These are phyloP conservation scores for Paratrypauchen microcephalus DNA, from an alignment of 2,797 vertebrate genomes.

Conservation along the genomic window DNA sequence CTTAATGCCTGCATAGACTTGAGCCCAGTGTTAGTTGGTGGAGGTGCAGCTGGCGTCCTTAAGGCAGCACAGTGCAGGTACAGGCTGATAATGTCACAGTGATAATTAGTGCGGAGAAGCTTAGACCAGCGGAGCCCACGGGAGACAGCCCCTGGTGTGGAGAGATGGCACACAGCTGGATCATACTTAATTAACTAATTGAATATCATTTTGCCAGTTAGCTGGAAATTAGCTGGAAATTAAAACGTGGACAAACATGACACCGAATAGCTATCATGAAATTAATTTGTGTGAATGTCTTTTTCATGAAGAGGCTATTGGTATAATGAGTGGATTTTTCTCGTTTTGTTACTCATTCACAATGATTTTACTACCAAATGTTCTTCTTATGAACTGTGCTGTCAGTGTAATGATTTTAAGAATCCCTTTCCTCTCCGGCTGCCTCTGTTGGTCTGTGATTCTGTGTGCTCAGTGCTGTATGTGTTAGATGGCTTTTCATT, in stretches of 20 bases:
- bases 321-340: slow-evolving; percentile 49
- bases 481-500: slow-evolving; percentile 54
- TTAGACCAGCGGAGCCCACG: slow-evolving; percentile 69
- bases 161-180: slow-evolving; percentile 81
- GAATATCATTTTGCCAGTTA: slow-evolving; percentile 79
- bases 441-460: slow-evolving; percentile 13
- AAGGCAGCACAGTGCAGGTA: slow-evolving; percentile 63
- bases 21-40: slow-evolving; percentile 27
- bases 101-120: slow-evolving; percentile 75
- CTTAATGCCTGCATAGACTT: neutral
- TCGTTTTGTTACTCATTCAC: slow-evolving; percentile 37
- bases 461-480: slow-evolving; percentile 18
- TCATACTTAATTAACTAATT: slow-evolving; percentile 83
- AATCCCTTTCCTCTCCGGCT: neutral
- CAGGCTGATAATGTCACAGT: slow-evolving; percentile 74
- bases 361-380: slow-evolving; percentile 23
- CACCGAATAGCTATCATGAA: slow-evolving; percentile 71
- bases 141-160: slow-evolving; percentile 73
- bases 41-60: slow-evolving; percentile 31
- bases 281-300: slow-evolving; percentile 62
- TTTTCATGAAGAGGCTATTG: slow-evolving; percentile 57
- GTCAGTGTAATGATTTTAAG: slow-evolving; percentile 3
- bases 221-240: slow-evolving; percentile 77
- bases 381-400: slow-evolving; percentile 16
- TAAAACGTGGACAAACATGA: slow-evolving; percentile 73